A percentile compares a stretch with the other conserved stretches of the same genome.
Conservation (phyloP, 2,113 vertebrate genomes). For the Chascanopsetta lugubris region DNA sequence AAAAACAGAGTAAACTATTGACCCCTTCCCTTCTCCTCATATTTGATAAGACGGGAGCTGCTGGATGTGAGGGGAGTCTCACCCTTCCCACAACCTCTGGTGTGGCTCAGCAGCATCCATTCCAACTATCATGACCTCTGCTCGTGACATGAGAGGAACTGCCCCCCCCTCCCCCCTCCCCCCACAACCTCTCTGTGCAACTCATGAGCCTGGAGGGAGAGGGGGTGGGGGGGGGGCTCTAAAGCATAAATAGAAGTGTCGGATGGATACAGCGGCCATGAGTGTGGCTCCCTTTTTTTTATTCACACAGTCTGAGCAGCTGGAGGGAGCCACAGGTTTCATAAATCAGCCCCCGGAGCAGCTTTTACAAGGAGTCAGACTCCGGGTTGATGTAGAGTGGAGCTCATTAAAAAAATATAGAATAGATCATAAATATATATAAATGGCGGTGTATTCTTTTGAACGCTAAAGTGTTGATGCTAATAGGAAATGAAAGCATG, state of each 20-base stretch:
- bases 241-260: slow-evolving; percentile 21
- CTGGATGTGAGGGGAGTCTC: slow-evolving; percentile 48
- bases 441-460: background rate
- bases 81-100: slow-evolving; percentile 62
- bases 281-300: background rate
- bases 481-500: background rate
- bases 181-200: too few species aligned
- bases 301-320: background rate
- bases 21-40: slow-evolving; percentile 19
- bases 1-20: slow-evolving; percentile 22
- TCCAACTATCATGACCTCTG: slow-evolving; percentile 50
- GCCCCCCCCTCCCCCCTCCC: slow-evolving; percentile 35
- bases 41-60: slow-evolving; percentile 24
- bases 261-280: slow-evolving; percentile 9
- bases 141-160: slow-evolving; percentile 47
- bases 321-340: background rate
- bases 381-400: background rate
- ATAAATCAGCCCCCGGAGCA: slow-evolving; percentile 4
- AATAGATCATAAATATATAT: background rate
- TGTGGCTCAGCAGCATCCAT: slow-evolving; percentile 36
- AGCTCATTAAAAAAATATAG: background rate
- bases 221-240: slow-evolving; percentile 23
- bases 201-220: slow-evolving; percentile 40
- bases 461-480: too few species aligned
- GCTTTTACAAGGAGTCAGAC: background rate